Base-by-base conservation (phyloP, 2,888 invertebrate genomes). In the Drosophila tanythrix region DNA sequence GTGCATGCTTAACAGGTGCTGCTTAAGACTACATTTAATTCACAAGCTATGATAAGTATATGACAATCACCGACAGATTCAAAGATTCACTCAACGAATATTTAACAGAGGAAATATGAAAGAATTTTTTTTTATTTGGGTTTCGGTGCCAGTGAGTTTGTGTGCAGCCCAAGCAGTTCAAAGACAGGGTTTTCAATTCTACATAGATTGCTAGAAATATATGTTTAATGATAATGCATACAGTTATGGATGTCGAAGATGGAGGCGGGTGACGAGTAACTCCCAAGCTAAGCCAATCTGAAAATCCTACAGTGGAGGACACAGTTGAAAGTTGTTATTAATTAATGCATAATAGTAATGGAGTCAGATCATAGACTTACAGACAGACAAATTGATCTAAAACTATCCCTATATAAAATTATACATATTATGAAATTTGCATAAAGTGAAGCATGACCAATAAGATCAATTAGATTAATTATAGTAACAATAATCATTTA, bases 21-120 rank as follows among this genome's bases (percentile, higher is more conserved):
- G 46, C 73, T 86, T 86, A 86, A 21, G 10, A 53, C 64, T 86
- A 86, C 31, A 21, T 35, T 71, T 83, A 79, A 74, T 64, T 86
- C 73, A 88, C 76, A 79, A 76, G 51, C 62, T 70, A 83, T 63
- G 15, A n/a, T 13, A 27, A n/a, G 13, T 25, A 18, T 36, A 40
- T 13, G 71, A 74, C 48, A 68, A 38, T 68, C 72, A 70, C 63
- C 56, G 56, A 68, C 57, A 77, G 25, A 58, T 21, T 67, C 75
- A 64, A 68, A 66, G 58, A 68, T 61, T 50, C 51, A 59, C 56
- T 61, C 31, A 61, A 51, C 21, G 25, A 48, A 29, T 38, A 55
- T 46, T 48, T 38, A 43, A n/a, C 29, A 38, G 50, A 48, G 5
- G 29, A 35, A 25, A 18, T 58, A 21, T 13, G 36, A 21, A 46